Percentiles rank a stretch among this genome's conserved stretches.
Conservation (phyloP, 37 sponge, comb jelly and placozoan species). For the Axinella damicornis region DNA sequence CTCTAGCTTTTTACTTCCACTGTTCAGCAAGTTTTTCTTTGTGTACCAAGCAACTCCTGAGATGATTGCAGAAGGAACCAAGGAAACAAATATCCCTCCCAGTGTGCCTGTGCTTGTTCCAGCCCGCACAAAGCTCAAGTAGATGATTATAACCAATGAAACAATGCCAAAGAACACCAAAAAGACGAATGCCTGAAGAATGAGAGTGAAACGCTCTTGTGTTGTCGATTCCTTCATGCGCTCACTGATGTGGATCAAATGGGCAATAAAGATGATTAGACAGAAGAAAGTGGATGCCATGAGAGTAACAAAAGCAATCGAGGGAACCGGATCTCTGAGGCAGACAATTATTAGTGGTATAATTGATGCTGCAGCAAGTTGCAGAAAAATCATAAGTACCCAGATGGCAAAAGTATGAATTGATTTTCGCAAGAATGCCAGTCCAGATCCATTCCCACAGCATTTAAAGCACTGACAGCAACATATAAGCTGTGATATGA, state of each 20-base stretch:
- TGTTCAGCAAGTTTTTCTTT: background rate
- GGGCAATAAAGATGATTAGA: background rate
- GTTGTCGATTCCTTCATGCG: background rate
- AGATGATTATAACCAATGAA: background rate
- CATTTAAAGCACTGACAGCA: too few relatives aligned
- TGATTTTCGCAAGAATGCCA: too few relatives aligned
- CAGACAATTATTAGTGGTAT: background rate
- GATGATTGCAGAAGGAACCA: background rate
- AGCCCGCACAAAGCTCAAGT: conserved; percentile 4
- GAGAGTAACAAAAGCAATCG: background rate
- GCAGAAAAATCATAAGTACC: background rate
- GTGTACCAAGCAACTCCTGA: background rate
- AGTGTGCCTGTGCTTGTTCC: background rate
- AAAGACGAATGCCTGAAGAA: background rate
- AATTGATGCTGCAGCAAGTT: background rate
- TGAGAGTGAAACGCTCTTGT: background rate
- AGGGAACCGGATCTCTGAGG: background rate
- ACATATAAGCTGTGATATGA: too few relatives aligned
- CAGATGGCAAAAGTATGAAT: background rate
- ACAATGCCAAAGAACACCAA: conserved; percentile 1
- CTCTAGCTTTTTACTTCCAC: background rate
- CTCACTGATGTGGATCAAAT: background rate
- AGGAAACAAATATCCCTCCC: background rate
- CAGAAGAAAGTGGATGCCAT: background rate
- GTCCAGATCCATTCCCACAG: too few relatives aligned